Evolutionary conservation across 2,113 vertebrate species (phyloP), one percentile per base, ranked within the genome.

Genomic region (Myrmecophaga tridactyla): DNA sequence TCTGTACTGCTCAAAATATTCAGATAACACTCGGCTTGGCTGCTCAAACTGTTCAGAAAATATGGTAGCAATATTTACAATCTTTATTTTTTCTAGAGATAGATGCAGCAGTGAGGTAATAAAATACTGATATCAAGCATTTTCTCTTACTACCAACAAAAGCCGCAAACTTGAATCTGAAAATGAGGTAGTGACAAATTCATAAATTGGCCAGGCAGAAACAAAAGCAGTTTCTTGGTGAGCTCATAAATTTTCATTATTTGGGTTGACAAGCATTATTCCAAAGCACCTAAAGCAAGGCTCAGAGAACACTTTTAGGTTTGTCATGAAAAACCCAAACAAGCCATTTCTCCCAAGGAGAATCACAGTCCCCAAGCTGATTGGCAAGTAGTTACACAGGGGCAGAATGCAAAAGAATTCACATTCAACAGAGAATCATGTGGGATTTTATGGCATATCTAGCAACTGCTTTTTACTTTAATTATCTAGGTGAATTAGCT

Each of bases 131-230:
- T 94, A 96, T 95, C 96, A 98, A 96, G 95, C 56, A 23, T 98
- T 97, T 97, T 82, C 96, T 98, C 98, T 95, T 96, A 97, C 98
- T 98, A 97, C 97, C 97, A 97, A 98, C 34, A 96, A 94, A 97
- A 98, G 97, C 96, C 98, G 97, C 92, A 98, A 96, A 96, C 96
- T 98, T 97, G 93, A 97, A 97, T 97, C 97, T 97, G 97, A 98
- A 97, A 98, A 98, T 98, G 99, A 99, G 99, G 99, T 99, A 99
- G 99, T 99, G 98, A 98, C 95, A 98, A 97, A 98, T 84, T 95
- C 98, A 97, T 98, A 98, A 98, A 89, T 97, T 96, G 94, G 97
- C 97, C 97, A 97, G 98, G 94, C 94, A 96, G 97, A 98, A 97
- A 97, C 95, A 97, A 18, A 81, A 98, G 90, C 82, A 43, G 63